phyloP scores from a whole-genome alignment of 2,113 vertebrate genomes.

The cat (Felis catus) region F.catus_Fca126_mat1.0 CM031421.1:94123001-94123500 shows the following conservation, averaged over 20 bases:
- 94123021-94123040: neutral
- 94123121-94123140: neutral
- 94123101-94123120: neutral
- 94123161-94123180: neutral
- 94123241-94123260: slow-evolving; percentile 15
- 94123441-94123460: neutral
- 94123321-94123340: neutral
- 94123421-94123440: neutral
- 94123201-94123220: neutral
- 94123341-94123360: neutral
- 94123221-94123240: neutral
- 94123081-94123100: neutral
- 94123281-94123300: neutral
- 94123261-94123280: neutral
- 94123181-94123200: neutral
- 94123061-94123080: neutral
- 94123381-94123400: neutral
- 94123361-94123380: neutral
- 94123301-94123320: neutral
- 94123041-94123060: neutral
- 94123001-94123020: neutral
- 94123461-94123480: neutral
- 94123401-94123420: neutral
- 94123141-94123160: neutral
- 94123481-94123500: neutral